These are phyloP conservation scores for Chaetophractus vellerosus DNA, from an alignment of 2,797 vertebrate genomes.

Conservation along the genomic window DNA sequence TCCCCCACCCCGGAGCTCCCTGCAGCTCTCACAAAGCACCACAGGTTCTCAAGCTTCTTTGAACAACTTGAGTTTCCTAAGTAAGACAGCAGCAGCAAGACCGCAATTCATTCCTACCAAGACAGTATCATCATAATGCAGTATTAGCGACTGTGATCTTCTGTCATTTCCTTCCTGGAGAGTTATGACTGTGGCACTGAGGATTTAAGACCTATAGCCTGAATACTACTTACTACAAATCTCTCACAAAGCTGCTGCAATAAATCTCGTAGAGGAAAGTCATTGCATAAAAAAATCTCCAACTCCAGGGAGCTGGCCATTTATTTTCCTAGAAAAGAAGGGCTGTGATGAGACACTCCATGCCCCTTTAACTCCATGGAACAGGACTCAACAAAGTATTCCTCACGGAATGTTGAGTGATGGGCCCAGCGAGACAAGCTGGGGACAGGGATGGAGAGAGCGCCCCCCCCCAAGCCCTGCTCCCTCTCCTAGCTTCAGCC, in stretches of 20 bases:
- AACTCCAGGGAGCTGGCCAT: conserved; percentile 80
- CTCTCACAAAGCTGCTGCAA: conserved; percentile 87
- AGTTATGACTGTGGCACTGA: conserved; percentile 86
- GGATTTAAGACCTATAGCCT: conserved; percentile 86
- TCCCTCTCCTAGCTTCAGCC: not conserved
- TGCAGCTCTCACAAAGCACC: not conserved
- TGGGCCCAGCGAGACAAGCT: not conserved
- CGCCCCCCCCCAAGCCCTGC: too few species aligned
- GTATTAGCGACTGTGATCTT: conserved; percentile 88
- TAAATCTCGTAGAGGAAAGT: conserved; percentile 88
- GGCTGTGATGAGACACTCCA: conserved; percentile 73
- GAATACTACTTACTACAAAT: conserved; percentile 89
- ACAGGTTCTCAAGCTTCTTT: conserved; percentile 67
- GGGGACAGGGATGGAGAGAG: not conserved
- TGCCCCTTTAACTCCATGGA: conserved; percentile 73
- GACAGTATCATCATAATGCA: conserved; percentile 87
- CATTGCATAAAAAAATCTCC: conserved; percentile 78
- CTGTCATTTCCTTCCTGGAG: conserved; percentile 87
- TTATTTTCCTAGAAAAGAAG: conserved; percentile 86
- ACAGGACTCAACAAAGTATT: conserved; percentile 78
- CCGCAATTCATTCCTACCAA: conserved; percentile 81
- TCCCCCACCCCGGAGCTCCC: not conserved
- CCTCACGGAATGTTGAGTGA: conserved; percentile 72
- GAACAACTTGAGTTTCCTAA: conserved; percentile 81
- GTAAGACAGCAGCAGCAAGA: conserved; percentile 82